phyloP scores from a whole-genome alignment of 2,797 vertebrate species.

The Hapalemur alaotrensis region DNA sequence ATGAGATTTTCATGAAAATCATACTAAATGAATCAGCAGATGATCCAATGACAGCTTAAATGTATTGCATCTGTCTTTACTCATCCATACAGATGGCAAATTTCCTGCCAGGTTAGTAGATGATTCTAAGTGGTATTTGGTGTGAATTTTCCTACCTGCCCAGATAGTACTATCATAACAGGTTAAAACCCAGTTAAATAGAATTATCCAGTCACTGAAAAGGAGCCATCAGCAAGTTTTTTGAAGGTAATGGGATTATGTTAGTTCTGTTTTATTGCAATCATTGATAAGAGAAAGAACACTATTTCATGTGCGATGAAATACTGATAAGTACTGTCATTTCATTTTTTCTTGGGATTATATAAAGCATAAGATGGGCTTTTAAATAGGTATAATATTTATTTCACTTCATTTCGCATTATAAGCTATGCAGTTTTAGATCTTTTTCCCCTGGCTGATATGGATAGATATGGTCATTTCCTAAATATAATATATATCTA shows the following conservation, averaged over 20 bases:
- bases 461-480: constrained; percentile 3
- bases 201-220: constrained; percentile 62
- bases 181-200: constrained; percentile 79
- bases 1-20: constrained; percentile 74
- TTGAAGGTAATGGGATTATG: constrained; percentile 83
- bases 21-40: constrained; percentile 81
- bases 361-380: constrained; percentile 32
- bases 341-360: constrained; percentile 65
- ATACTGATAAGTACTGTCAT: constrained; percentile 75
- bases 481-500: constrained; percentile 12
- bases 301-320: constrained; percentile 69
- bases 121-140: constrained; percentile 78
- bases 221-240: constrained; percentile 84
- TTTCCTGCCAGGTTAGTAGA: constrained; percentile 79
- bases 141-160: constrained; percentile 79
- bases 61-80: constrained; percentile 69
- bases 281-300: constrained; percentile 74
- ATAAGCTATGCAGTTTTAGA: constrained; percentile 24
- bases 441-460: background rate
- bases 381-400: constrained; percentile 45
- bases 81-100: constrained; percentile 79
- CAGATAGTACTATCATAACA: constrained; percentile 76
- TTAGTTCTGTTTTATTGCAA: constrained; percentile 83
- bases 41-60: constrained; percentile 77
- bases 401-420: constrained; percentile 41